Evolutionary conservation across 1,140 invertebrate genomes (phyloP).

Genomic region (Aphelenchoides besseyi): DNA sequence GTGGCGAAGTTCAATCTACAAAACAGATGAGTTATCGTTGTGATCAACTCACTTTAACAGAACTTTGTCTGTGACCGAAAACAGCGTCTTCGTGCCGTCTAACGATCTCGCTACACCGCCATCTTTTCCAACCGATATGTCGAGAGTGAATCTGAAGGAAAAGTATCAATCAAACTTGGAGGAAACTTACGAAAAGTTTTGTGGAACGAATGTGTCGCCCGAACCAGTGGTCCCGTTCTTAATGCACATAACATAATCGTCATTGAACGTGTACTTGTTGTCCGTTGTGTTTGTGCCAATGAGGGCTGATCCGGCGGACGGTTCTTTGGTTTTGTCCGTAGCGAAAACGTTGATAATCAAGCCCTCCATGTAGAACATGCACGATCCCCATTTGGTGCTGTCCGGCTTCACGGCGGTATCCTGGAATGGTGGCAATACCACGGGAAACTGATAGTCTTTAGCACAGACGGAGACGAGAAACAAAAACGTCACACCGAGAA

Average conservation of each 20-base stretch:
- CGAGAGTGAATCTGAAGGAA: conserved; percentile 12
- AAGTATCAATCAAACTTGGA: not conserved
- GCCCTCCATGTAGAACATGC: conserved; percentile 25
- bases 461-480: no score
- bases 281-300: conserved; percentile 15
- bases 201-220: not conserved
- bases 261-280: not conserved
- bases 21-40: not conserved
- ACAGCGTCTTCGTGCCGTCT: not conserved
- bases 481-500: no score
- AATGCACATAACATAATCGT: not conserved
- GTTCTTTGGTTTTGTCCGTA: conserved; percentile 9
- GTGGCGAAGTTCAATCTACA: conserved; percentile 14
- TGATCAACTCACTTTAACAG: not conserved
- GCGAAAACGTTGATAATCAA: conserved; percentile 13
- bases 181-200: conserved; percentile 15
- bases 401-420: not conserved
- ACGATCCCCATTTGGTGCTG: not conserved
- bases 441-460: conserved; percentile 8
- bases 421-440: conserved; percentile 12
- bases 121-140: not conserved
- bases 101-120: not conserved
- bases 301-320: conserved; percentile 5
- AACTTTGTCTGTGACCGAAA: not conserved
- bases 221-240: not conserved